Evolutionary conservation across 2,113 vertebrate genomes (phyloP).

Genomic region (Leptosomus discolor): DNA sequence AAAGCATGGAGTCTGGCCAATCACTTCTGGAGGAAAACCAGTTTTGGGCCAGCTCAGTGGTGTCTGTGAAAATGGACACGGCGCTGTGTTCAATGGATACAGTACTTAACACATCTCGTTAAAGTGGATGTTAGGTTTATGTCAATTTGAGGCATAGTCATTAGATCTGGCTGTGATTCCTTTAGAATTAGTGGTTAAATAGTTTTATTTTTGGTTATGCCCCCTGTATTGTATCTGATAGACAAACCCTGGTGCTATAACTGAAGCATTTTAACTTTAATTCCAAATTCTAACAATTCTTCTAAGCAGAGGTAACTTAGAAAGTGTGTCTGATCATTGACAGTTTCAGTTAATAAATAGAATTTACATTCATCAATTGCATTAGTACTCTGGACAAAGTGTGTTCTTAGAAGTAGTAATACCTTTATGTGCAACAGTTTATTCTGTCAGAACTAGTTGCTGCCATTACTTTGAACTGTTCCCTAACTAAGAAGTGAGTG

Average conservation of each 20-base stretch:
- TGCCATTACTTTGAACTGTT: not conserved
- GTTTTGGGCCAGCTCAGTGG: not conserved
- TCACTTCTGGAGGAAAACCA: not conserved
- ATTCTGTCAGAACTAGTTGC: not conserved
- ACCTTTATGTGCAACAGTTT: not conserved
- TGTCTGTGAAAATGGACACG: not conserved
- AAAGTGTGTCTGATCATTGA: not conserved
- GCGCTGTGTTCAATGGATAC: not conserved
- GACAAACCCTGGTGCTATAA: not conserved
- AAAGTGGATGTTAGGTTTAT: not conserved
- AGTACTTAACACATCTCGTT: not conserved
- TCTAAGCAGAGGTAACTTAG: not conserved
- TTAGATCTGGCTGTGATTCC: not conserved
- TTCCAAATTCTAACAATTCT: not conserved
- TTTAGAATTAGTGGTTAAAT: not conserved
- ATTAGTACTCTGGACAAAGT: not conserved
- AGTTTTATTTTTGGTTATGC: not conserved
- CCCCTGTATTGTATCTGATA: fast-evolving
- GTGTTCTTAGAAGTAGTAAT: not conserved
- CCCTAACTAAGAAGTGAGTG: not conserved
- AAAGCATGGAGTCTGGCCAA: not conserved
- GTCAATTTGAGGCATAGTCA: not conserved
- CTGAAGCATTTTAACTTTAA: not conserved
- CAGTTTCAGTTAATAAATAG: not conserved
- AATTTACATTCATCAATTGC: not conserved